A percentile compares a stretch with the other conserved stretches of the same genome.
These are phyloP conservation scores for Cephus runcator DNA, from an alignment of 2,888 invertebrate species.

Conservation along the genomic window DNA sequence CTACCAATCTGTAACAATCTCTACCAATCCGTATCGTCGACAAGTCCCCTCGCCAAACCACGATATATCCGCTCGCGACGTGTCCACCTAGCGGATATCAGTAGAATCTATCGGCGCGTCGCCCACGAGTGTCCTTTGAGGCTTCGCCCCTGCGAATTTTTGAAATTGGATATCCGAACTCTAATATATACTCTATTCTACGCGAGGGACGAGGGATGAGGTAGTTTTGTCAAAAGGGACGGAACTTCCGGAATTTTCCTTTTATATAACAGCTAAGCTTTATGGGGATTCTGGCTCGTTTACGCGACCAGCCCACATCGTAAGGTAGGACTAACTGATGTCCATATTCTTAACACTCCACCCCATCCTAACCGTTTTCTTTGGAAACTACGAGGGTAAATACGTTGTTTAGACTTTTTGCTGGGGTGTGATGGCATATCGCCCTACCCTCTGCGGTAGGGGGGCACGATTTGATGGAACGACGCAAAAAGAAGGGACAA, in stretches of 20 bases:
- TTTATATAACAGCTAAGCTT: background rate
- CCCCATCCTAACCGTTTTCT: background rate
- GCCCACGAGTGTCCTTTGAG: background rate
- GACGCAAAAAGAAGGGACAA: background rate
- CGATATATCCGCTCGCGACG: no score
- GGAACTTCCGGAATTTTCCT: background rate
- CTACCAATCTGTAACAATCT: constrained; percentile 2
- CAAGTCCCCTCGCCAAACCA: background rate
- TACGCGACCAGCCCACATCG: background rate
- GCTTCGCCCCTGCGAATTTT: background rate
- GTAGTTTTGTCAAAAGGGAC: background rate
- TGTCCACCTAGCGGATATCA: background rate
- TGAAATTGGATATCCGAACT: background rate
- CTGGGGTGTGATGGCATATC: background rate
- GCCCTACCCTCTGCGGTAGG: background rate
- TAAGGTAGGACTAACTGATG: background rate
- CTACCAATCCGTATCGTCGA: background rate
- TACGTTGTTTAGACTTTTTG: background rate
- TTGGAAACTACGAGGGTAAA: background rate
- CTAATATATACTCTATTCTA: background rate
- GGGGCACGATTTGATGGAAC: background rate
- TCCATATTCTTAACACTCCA: background rate
- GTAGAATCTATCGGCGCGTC: background rate
- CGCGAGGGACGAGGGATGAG: no score
- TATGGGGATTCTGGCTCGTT: background rate